phyloP scores from a whole-genome alignment of 2,113 vertebrate species.

The Otolemur garnettii region DNA sequence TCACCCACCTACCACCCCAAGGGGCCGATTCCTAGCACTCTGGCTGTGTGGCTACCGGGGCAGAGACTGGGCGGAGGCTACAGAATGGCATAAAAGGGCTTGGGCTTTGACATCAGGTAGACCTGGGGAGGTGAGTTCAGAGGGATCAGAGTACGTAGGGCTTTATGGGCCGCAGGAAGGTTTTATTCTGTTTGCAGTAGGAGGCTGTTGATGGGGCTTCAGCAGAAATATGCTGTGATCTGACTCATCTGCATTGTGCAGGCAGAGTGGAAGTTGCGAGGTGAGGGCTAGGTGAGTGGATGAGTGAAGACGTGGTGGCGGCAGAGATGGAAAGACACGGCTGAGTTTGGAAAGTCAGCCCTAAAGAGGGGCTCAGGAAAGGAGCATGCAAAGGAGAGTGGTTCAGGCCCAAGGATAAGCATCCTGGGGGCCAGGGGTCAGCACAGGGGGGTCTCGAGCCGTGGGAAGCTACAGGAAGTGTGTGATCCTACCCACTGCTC shows the following conservation, averaged over 20 bases:
- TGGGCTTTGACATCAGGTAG: neutral
- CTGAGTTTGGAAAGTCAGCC: neutral
- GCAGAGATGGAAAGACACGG: neutral
- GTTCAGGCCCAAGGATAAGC: neutral
- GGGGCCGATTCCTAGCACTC: rapidly evolving
- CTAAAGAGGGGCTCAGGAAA: neutral
- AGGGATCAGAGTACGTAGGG: neutral
- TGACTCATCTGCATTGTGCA: rapidly evolving
- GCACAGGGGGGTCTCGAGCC: rapidly evolving
- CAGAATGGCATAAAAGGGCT: neutral
- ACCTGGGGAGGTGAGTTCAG: neutral
- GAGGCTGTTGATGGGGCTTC: neutral
- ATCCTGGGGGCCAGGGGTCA: neutral
- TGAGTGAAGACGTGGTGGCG: neutral
- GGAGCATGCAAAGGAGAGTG: rapidly evolving
- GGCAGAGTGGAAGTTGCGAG: neutral
- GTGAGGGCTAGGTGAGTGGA: too few species aligned
- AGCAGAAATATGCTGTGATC: neutral
- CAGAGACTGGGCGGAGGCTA: neutral
- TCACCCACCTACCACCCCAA: neutral
- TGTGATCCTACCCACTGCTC: rapidly evolving
- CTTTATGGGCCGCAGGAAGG: neutral
- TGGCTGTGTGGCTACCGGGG: neutral
- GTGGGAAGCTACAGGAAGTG: neutral
- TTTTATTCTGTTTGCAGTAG: neutral